Percentiles rank a stretch among this genome's conserved stretches.
Evolutionary conservation across 1,140 invertebrate genomes (phyloP).

Genomic region (Drosophila obscura): DNA sequence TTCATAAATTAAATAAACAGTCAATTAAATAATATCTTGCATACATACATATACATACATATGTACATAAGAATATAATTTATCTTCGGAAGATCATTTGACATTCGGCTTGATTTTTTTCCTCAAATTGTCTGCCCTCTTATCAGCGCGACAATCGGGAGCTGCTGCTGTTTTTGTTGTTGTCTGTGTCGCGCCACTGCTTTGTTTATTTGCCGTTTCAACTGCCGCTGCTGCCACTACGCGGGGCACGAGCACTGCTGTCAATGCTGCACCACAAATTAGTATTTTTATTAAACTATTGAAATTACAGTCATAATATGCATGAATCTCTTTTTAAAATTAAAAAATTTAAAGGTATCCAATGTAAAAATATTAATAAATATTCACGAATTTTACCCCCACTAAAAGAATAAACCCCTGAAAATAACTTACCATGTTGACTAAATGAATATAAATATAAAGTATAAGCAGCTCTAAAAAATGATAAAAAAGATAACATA

Average conservation of each 20-base stretch:
- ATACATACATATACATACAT: too few relatives aligned
- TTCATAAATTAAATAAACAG: too few relatives aligned
- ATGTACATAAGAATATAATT: too few relatives aligned
- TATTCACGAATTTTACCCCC: conserved; percentile 85
- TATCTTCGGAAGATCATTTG: conserved; percentile 14
- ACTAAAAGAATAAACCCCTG: conserved; percentile 59
- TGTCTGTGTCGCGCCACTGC: conserved; percentile 24
- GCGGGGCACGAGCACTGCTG: background rate
- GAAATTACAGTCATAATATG: conserved; percentile 85
- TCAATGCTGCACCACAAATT: conserved; percentile 85
- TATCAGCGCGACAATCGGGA: conserved; percentile 68
- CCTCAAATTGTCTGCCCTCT: conserved; percentile 29
- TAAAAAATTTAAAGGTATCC: conserved; percentile 86
- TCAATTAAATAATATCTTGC: too few relatives aligned
- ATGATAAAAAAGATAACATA: conserved; percentile 84
- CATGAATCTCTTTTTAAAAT: conserved; percentile 85
- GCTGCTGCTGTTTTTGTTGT: conserved; percentile 26
- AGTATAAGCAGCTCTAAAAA: conserved; percentile 84
- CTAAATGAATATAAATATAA: conserved; percentile 85
- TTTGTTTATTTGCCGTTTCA: conserved; percentile 65
- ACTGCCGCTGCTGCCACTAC: conserved; percentile 31
- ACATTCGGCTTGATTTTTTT: background rate
- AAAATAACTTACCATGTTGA: conserved; percentile 85
- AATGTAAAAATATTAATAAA: conserved; percentile 86
- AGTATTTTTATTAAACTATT: conserved; percentile 87